These are phyloP conservation scores for Pyralis farinalis DNA, from an alignment of 2,888 invertebrate genomes.

Conservation along the genomic window DNA sequence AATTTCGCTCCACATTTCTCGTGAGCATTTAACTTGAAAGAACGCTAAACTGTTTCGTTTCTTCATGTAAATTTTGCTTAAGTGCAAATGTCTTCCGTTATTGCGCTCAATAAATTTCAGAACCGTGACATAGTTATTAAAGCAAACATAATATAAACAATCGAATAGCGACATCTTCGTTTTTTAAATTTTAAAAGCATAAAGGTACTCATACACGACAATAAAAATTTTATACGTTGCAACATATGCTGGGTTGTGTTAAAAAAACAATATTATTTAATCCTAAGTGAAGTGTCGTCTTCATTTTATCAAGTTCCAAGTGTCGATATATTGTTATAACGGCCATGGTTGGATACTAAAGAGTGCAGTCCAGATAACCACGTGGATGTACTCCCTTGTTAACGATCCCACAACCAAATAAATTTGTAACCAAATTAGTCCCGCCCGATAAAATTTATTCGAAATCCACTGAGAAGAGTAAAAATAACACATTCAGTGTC, in stretches of 20 bases:
- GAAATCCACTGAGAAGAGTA: conserved; percentile 77
- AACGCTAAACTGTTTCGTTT: conserved; percentile 9
- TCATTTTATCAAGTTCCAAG: conserved; percentile 75
- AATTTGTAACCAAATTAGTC: conserved; percentile 82
- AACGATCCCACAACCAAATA: conserved; percentile 78
- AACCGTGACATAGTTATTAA: conserved; percentile 58
- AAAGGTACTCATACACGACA: conserved; percentile 52
- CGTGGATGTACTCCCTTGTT: conserved; percentile 75
- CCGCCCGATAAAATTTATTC: conserved; percentile 79
- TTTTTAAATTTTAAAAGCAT: conserved; percentile 47
- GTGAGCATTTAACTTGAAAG: conserved; percentile 11
- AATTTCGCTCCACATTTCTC: neutral
- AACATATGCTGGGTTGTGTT: conserved; percentile 40
- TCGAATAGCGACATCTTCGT: conserved; percentile 44
- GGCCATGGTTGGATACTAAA: conserved; percentile 67
- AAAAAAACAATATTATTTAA: conserved; percentile 74
- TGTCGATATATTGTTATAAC: conserved; percentile 78
- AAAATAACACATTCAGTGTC: conserved; percentile 80
- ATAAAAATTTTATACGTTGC: conserved; percentile 63
- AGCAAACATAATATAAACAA: conserved; percentile 51
- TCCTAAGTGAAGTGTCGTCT: conserved; percentile 74
- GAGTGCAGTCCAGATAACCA: conserved; percentile 72
- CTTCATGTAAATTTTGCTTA: conserved; percentile 10
- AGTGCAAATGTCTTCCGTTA: conserved; percentile 18
- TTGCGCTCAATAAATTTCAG: conserved; percentile 24